Percentiles rank a stretch among this genome's conserved stretches.
Evolutionary conservation across 1,140 invertebrate genomes (phyloP).

Genomic region (Scaptomyza montana): DNA sequence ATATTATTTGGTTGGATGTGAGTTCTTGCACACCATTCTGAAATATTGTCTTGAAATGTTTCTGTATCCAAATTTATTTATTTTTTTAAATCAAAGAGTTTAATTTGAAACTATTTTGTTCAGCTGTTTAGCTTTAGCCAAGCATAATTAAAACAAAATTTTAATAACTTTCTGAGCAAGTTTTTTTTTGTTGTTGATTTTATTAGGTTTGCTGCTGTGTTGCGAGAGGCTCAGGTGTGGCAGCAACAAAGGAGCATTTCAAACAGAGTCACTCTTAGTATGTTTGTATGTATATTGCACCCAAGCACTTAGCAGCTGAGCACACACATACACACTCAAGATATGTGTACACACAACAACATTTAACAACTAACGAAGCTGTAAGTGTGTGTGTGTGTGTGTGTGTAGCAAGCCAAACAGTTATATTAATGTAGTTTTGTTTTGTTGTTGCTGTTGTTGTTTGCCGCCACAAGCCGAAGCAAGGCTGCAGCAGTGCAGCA

Average conservation of each 20-base stretch:
- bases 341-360: slow-evolving; percentile 26
- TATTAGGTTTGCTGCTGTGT: background rate
- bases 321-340: slow-evolving; percentile 14
- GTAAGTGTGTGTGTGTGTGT: slow-evolving; percentile 1
- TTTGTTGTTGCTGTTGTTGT: slow-evolving; percentile 40
- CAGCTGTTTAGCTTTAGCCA: too few relatives aligned
- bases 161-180: slow-evolving; percentile 8
- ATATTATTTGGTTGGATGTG: background rate
- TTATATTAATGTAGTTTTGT: slow-evolving; percentile 63
- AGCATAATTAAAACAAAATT: background rate
- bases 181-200: background rate
- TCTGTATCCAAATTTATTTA: background rate
- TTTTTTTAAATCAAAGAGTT: background rate
- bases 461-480: slow-evolving; percentile 32
- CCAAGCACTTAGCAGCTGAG: slow-evolving; percentile 53
- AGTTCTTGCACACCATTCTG: too few relatives aligned
- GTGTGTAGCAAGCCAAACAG: slow-evolving; percentile 31
- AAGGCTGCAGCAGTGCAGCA: slow-evolving; percentile 20
- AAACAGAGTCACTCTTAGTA: slow-evolving; percentile 23
- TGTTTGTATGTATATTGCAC: slow-evolving; percentile 7
- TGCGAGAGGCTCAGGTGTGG: slow-evolving; percentile 23
- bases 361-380: slow-evolving; percentile 45
- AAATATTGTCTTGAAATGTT: too few relatives aligned
- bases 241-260: slow-evolving; percentile 19
- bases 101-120: background rate